Conservation (phyloP, 2,888 invertebrate genomes). For the Ochropacha duplaris region DNA sequence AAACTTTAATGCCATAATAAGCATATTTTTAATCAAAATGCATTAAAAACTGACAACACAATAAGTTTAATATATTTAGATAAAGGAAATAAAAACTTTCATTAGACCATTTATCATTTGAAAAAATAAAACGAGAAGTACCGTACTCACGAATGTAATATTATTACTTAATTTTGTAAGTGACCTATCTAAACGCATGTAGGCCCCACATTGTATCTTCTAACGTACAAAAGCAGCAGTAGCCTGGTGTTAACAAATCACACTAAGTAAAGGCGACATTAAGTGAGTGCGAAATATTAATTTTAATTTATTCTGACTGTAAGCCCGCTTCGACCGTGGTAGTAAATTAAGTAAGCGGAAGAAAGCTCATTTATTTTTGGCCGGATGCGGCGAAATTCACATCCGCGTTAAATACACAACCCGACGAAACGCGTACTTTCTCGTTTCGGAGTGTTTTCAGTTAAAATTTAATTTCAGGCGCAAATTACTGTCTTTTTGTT, state of each 20-base stretch:
- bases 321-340: conserved; percentile 64
- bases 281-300: conserved; percentile 66
- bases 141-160: neutral
- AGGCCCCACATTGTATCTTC: neutral
- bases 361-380: conserved; percentile 82
- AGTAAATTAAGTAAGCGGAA: conserved; percentile 82
- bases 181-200: neutral
- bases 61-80: no score
- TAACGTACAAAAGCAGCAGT: conserved; percentile 33
- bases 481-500: conserved; percentile 79
- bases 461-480: conserved; percentile 77
- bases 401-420: conserved; percentile 81
- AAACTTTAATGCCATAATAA: no score
- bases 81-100: no score
- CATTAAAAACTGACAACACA: no score
- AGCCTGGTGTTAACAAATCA: conserved; percentile 70
- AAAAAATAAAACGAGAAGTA: no score
- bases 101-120: no score
- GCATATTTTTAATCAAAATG: no score
- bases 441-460: conserved; percentile 71
- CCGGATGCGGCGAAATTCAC: conserved; percentile 79
- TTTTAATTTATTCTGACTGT: conserved; percentile 75
- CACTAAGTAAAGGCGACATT: conserved; percentile 55
- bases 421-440: conserved; percentile 66
- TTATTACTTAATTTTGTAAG: neutral